These are phyloP conservation scores for Suncus etruscus DNA, from an alignment of 2,113 vertebrate species.

Conservation along the genomic window DNA sequence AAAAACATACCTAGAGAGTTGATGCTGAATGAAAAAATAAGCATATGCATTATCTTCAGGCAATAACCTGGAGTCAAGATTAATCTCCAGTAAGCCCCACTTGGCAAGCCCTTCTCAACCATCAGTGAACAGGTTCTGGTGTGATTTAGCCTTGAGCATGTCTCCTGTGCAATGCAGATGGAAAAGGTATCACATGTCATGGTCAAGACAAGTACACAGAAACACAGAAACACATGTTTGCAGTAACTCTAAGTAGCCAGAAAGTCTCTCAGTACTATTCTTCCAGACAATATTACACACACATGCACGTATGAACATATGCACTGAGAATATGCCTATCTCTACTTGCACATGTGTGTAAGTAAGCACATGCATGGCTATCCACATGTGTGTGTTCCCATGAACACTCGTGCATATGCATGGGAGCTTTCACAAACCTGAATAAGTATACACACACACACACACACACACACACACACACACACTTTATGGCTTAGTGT, in stretches of 20 bases:
- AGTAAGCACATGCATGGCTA: background rate
- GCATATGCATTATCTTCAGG: rapidly evolving
- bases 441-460: rapidly evolving
- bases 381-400: background rate
- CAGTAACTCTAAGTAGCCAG: too few relatives aligned
- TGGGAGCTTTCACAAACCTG: background rate
- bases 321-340: background rate
- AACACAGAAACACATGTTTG: background rate
- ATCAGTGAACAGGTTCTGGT: too few relatives aligned
- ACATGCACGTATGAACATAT: too few relatives aligned
- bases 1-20: rapidly evolving
- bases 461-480: background rate
- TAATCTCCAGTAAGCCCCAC: background rate
- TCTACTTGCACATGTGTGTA: background rate
- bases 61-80: background rate
- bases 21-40: rapidly evolving
- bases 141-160: background rate
- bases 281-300: too few relatives aligned
- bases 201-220: too few relatives aligned
- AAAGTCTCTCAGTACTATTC: too few relatives aligned
- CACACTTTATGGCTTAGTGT: rapidly evolving
- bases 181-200: rapidly evolving
- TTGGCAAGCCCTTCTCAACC: rapidly evolving
- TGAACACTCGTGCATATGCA: background rate
- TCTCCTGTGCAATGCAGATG: too few relatives aligned